Conservation (phyloP, 2,113 vertebrate species). For the Zootoca vivipara region DNA sequence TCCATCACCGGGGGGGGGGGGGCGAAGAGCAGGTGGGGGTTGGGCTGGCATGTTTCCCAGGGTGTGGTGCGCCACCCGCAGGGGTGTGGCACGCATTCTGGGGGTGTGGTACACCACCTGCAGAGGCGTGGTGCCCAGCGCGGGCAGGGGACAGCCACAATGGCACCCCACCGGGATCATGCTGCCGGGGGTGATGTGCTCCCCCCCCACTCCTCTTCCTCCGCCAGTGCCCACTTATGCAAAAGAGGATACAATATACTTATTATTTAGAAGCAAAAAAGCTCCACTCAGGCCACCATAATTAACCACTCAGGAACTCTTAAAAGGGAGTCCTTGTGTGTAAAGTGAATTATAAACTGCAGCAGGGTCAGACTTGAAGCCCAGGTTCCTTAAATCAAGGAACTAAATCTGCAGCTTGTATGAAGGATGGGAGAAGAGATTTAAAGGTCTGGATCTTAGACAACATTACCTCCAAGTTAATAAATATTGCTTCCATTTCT, state of each 20-base stretch:
- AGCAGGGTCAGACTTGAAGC: neutral
- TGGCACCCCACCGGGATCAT: no score
- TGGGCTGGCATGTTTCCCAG: no score
- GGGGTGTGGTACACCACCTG: no score
- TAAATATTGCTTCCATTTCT: constrained; percentile 93
- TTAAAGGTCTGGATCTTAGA: neutral
- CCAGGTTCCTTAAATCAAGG: neutral
- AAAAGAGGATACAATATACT: no score
- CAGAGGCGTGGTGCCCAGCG: no score
- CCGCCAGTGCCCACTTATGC: no score
- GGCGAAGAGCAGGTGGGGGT: neutral
- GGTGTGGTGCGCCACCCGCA: no score
- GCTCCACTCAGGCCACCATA: no score
- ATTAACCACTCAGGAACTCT: no score
- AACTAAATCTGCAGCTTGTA: constrained; percentile 3
- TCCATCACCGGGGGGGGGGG: rapidly evolving
- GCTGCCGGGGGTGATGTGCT: neutral
- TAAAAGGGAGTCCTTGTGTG: neutral
- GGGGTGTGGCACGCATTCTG: no score
- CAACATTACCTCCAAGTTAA: constrained; percentile 88
- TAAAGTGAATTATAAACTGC: neutral
- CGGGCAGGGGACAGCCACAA: rapidly evolving
- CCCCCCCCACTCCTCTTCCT: no score
- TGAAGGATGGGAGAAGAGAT: neutral
- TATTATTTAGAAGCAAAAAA: no score